phyloP scores from a whole-genome alignment of 2,888 invertebrate genomes.

The Gastrophysa polygoni region DNA sequence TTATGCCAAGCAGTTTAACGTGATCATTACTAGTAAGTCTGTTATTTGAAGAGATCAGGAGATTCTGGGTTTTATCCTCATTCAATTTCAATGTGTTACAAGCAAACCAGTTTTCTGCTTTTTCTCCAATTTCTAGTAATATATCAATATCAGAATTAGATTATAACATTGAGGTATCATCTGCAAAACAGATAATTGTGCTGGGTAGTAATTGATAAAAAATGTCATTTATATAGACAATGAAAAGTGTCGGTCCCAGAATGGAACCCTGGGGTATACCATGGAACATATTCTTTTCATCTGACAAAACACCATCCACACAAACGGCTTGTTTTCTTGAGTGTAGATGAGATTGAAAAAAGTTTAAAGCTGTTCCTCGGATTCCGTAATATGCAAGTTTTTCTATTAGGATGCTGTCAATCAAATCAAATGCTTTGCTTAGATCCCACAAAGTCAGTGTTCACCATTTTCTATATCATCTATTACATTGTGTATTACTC shows the following conservation, averaged over 20 bases:
- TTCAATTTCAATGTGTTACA: background rate
- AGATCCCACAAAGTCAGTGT: conserved; percentile 2
- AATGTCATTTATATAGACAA: background rate
- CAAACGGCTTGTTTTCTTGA: background rate
- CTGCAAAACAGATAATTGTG: background rate
- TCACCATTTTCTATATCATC: background rate
- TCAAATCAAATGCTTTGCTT: background rate
- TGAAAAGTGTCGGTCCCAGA: background rate
- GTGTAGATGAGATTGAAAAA: background rate
- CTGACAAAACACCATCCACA: background rate
- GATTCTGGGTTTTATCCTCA: background rate
- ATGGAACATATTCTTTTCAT: background rate
- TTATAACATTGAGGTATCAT: background rate
- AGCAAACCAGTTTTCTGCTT: background rate
- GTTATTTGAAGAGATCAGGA: conserved; percentile 1
- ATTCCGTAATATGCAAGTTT: background rate
- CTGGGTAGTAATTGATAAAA: background rate
- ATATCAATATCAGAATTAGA: background rate
- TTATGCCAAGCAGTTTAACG: conserved; percentile 4
- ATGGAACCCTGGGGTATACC: background rate
- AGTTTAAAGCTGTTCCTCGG: background rate
- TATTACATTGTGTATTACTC: background rate
- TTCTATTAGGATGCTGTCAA: background rate
- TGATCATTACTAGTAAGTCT: background rate
- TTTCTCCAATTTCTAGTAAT: background rate